Percentiles rank a stretch among this genome's conserved stretches.
These are phyloP conservation scores for Papilio aristodemus DNA, from an alignment of 1,140 invertebrate genomes.

Conservation along the genomic window DNA sequence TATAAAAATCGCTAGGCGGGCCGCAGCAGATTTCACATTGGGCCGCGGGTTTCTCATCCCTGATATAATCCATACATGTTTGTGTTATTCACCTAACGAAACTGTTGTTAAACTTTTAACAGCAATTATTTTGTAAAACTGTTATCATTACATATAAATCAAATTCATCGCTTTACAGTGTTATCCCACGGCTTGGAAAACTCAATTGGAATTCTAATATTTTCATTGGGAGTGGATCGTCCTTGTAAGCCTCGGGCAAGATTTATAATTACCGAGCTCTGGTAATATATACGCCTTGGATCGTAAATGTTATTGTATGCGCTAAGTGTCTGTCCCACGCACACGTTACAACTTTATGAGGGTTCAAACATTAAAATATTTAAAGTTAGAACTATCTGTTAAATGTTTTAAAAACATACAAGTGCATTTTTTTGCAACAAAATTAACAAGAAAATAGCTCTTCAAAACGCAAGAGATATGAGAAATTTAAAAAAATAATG, in stretches of 20 bases:
- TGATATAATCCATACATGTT: too few relatives aligned
- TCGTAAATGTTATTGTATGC: slow-evolving; percentile 30
- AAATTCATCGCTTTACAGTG: not conserved
- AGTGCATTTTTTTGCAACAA: not conserved
- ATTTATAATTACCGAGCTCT: slow-evolving; percentile 27
- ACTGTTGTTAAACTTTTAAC: too few relatives aligned
- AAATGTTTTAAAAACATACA: not conserved
- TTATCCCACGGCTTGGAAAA: slow-evolving; percentile 9
- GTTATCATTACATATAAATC: not conserved
- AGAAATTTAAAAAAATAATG: too few relatives aligned
- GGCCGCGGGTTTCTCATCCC: too few relatives aligned
- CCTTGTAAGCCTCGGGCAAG: slow-evolving; percentile 16
- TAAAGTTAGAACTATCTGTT: slow-evolving; percentile 6
- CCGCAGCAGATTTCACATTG: too few relatives aligned
- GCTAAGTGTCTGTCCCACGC: slow-evolving; percentile 24
- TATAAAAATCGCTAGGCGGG: too few relatives aligned
- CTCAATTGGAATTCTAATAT: slow-evolving; percentile 24
- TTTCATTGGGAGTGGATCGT: slow-evolving; percentile 28
- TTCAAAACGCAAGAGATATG: too few relatives aligned
- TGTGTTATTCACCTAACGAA: too few relatives aligned
- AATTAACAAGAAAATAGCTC: too few relatives aligned
- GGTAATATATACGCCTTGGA: not conserved
- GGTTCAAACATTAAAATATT: slow-evolving; percentile 19
- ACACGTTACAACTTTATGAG: slow-evolving; percentile 24
- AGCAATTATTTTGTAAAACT: too few relatives aligned